A percentile compares a stretch with the other conserved stretches of the same genome.
Conservation (phyloP, 2,888 invertebrate species). For the Gryllus longicercus region DNA sequence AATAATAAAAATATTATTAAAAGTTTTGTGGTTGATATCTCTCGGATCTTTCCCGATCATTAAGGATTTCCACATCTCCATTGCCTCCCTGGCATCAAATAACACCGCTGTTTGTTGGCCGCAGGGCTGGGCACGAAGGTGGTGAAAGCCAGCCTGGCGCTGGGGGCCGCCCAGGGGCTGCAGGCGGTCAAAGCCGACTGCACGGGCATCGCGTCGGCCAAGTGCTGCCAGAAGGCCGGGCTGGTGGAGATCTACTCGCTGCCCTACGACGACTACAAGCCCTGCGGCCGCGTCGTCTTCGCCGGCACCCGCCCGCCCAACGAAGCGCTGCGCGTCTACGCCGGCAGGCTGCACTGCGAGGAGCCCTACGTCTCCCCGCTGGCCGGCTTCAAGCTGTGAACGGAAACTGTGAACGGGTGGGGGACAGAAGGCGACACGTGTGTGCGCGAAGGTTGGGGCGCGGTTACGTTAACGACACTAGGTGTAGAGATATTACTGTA, state of each 20-base stretch:
- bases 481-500: too few relatives aligned
- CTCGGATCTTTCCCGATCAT: background rate
- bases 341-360: conserved; percentile 20
- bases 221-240: conserved; percentile 25
- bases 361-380: conserved; percentile 25
- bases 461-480: too few relatives aligned
- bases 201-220: conserved; percentile 30
- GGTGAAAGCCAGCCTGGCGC: conserved; percentile 26
- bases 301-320: conserved; percentile 12
- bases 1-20: too few relatives aligned
- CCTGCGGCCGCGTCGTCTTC: conserved; percentile 27
- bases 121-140: conserved; percentile 30
- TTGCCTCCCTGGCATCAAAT: too few relatives aligned
- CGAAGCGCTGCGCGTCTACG: conserved; percentile 23
- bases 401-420: background rate
- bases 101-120: background rate
- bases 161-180: conserved; percentile 27
- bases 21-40: too few relatives aligned
- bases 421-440: too few relatives aligned
- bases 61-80: background rate
- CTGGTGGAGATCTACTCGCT: conserved; percentile 26
- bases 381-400: background rate
- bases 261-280: conserved; percentile 29
- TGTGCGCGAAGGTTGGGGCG: too few relatives aligned
- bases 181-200: conserved; percentile 30